Conservation (phyloP, 2,797 vertebrate genomes). For the Anisognathus igniventris region DNA sequence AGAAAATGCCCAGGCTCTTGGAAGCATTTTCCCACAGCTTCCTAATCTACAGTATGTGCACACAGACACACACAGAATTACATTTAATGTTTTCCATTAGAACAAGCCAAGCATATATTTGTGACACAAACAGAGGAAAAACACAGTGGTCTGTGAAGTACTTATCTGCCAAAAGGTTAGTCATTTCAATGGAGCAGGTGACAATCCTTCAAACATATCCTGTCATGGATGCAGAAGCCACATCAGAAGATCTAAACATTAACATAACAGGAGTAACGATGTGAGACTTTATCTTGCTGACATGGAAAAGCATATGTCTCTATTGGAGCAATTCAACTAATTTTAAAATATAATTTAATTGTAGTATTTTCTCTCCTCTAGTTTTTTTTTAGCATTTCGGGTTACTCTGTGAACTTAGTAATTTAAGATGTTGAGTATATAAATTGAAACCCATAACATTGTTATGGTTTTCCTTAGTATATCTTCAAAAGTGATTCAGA, state of each 20-base stretch:
- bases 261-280: neutral
- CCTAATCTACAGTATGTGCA: neutral
- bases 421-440: neutral
- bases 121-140: neutral
- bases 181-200: neutral
- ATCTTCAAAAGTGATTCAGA: neutral
- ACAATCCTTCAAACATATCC: neutral
- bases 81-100: neutral
- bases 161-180: neutral
- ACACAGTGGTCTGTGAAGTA: neutral
- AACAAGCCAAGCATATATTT: neutral
- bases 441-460: neutral
- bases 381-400: neutral
- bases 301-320: neutral
- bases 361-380: neutral
- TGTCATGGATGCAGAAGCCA: neutral
- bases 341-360: neutral
- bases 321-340: neutral
- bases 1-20: neutral
- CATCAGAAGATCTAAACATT: neutral
- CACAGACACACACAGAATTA: neutral
- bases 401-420: neutral
- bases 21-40: neutral
- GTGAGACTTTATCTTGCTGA: neutral
- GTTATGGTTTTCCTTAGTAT: neutral